A percentile compares a stretch with the other conserved stretches of the same genome.
These are phyloP conservation scores for Cyclina sinensis DNA, from an alignment of 1,140 invertebrate genomes.

Conservation along the genomic window DNA sequence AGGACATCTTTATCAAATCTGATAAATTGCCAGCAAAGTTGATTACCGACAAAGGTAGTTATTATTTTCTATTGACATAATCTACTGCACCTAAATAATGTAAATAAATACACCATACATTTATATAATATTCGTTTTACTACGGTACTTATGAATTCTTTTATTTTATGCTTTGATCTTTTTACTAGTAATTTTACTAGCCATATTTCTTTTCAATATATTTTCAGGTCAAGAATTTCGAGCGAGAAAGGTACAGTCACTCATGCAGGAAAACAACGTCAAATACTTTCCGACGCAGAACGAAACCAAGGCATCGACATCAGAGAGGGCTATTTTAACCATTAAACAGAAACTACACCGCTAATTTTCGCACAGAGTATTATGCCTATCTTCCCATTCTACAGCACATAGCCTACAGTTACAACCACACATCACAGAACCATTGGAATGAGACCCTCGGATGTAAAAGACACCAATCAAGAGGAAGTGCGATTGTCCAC, in stretches of 20 bases:
- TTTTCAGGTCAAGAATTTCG: slow-evolving; percentile 26
- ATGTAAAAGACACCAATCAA: slow-evolving; percentile 20
- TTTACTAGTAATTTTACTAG: not conserved
- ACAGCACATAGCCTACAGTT: slow-evolving; percentile 33
- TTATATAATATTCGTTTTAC: not conserved
- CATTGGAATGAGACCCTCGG: slow-evolving; percentile 12
- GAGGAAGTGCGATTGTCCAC: slow-evolving; percentile 18
- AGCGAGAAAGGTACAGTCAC: not conserved
- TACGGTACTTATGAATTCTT: not conserved
- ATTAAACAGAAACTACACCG: slow-evolving; percentile 20
- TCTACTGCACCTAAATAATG: not conserved
- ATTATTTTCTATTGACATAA: not conserved
- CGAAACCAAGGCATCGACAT: slow-evolving; percentile 48
- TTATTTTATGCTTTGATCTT: not conserved
- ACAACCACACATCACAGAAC: slow-evolving; percentile 41
- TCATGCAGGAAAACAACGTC: not conserved
- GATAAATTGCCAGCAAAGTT: not conserved
- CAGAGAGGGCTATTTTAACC: slow-evolving; percentile 19
- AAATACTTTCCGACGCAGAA: slow-evolving; percentile 18
- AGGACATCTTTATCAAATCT: not conserved
- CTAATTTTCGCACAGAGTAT: slow-evolving; percentile 31
- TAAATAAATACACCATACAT: not conserved
- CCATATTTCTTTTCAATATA: not conserved
- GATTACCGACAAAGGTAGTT: slow-evolving; percentile 34
- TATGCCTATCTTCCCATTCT: not conserved